Conservation (phyloP, 2,113 vertebrate species). For the Cervus canadensis region DNA sequence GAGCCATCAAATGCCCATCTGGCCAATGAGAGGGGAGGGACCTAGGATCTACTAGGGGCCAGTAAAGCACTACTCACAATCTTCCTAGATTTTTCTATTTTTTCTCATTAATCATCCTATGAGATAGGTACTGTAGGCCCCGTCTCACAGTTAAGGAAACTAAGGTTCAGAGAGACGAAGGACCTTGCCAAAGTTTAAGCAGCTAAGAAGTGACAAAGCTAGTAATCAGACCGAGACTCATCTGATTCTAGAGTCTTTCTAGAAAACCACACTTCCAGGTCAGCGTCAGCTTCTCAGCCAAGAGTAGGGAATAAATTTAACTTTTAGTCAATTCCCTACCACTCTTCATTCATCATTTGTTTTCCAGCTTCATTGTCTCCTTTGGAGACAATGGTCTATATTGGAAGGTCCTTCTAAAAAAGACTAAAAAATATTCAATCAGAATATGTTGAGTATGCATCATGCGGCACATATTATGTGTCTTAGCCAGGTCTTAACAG, state of each 20-base stretch:
- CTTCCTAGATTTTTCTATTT: neutral
- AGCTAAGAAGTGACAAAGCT: neutral
- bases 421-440: neutral
- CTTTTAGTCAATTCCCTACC: neutral
- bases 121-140: neutral
- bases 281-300: neutral
- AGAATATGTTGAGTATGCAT: neutral
- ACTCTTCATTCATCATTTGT: neutral
- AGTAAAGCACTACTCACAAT: neutral
- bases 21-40: neutral
- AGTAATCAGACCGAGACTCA: neutral
- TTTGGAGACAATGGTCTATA: neutral
- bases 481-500: neutral
- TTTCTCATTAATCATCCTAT: neutral
- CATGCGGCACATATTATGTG: neutral
- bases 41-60: neutral
- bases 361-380: neutral
- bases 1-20: neutral
- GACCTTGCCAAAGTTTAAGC: neutral
- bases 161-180: neutral
- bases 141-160: neutral
- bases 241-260: neutral
- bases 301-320: neutral
- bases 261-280: neutral
- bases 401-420: neutral